A percentile compares a stretch with the other conserved stretches of the same genome.
Evolutionary conservation across 2,797 vertebrate genomes (phyloP).

Genomic region (Amazona ochrocephala): DNA sequence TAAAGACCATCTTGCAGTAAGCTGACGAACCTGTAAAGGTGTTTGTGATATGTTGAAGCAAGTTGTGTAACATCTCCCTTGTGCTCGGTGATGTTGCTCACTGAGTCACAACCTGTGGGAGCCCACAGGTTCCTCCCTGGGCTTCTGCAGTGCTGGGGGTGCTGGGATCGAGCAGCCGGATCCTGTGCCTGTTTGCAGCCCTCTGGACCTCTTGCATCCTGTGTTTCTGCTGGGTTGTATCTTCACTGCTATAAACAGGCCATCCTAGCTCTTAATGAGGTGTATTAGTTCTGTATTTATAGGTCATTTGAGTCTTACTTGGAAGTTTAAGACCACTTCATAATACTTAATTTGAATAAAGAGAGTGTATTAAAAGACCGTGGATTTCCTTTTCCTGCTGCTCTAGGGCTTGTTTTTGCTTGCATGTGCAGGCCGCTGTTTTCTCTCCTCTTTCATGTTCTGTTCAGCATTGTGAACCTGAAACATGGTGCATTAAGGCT

Average conservation of each 20-base stretch:
- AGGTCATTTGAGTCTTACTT: background rate
- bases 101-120: background rate
- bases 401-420: background rate
- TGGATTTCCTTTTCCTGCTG: background rate
- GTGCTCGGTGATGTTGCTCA: background rate
- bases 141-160: background rate
- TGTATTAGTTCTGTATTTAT: background rate
- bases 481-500: background rate
- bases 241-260: background rate
- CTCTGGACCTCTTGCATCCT: background rate
- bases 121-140: background rate
- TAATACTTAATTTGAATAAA: background rate
- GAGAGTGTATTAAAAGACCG: background rate
- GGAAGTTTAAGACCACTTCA: background rate
- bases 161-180: background rate
- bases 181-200: background rate
- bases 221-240: background rate
- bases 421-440: background rate
- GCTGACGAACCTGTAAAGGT: background rate
- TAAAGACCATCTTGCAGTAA: background rate
- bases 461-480: background rate
- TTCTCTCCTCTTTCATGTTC: background rate
- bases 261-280: background rate
- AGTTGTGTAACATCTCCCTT: background rate
- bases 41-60: background rate